Evolutionary conservation across 37 sponge, comb jelly and placozoan genomes (phyloP).

Genomic region (Aplysina aerophoba): DNA sequence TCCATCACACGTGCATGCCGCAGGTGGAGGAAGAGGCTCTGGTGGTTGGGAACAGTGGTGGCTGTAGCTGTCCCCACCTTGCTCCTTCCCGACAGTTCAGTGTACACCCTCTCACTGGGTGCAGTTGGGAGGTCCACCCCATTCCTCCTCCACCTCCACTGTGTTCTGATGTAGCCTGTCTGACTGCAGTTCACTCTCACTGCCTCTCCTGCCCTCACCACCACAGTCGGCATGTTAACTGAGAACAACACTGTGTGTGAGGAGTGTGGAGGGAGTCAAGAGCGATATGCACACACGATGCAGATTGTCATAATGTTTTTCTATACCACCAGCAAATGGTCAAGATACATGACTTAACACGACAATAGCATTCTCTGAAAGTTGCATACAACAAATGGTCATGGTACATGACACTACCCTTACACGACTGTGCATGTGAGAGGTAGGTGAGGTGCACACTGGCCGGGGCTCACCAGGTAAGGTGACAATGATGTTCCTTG

Average conservation of each 20-base stretch:
- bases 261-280: too few species aligned
- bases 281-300: too few species aligned
- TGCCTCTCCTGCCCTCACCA: not conserved
- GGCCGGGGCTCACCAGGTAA: too few species aligned
- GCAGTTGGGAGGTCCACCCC: not conserved
- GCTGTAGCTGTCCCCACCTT: not conserved
- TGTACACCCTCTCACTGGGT: not conserved
- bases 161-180: conserved; percentile 20
- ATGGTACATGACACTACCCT: too few species aligned
- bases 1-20: conserved; percentile 6
- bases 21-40: not conserved
- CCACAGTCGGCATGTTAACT: not conserved
- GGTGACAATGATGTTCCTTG: too few species aligned
- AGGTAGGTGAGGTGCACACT: too few species aligned
- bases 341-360: too few species aligned
- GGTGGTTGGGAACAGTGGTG: not conserved
- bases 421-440: too few species aligned
- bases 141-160: not conserved
- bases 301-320: too few species aligned
- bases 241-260: not conserved
- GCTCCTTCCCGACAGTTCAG: not conserved
- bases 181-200: conserved; percentile 4
- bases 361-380: too few species aligned
- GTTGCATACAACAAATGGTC: too few species aligned
- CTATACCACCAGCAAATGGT: too few species aligned